Percentiles rank a stretch among this genome's conserved stretches.
Evolutionary conservation across 2,113 vertebrate genomes (phyloP).

Genomic region (Myrmophylax atrothorax): DNA sequence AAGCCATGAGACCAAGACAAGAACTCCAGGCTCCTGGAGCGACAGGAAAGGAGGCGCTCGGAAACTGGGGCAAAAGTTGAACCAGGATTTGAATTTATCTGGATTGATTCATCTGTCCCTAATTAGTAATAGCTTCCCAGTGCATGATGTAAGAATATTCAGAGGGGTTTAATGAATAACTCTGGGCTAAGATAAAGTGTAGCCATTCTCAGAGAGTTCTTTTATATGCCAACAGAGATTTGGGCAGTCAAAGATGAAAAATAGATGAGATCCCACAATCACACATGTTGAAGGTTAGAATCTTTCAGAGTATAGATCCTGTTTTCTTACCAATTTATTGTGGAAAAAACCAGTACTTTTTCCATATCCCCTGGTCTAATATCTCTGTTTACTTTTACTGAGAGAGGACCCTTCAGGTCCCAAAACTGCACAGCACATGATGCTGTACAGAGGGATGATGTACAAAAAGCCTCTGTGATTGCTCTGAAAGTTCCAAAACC

Average conservation of each 20-base stretch:
- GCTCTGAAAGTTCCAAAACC: neutral
- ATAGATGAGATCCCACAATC: neutral
- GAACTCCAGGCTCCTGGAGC: neutral
- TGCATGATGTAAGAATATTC: slow-evolving; percentile 8
- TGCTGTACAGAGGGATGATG: neutral
- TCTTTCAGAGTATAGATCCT: neutral
- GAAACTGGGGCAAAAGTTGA: slow-evolving; percentile 60
- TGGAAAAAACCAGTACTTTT: neutral
- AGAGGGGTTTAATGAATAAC: neutral
- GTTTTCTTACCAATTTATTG: neutral
- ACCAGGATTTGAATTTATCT: slow-evolving; percentile 28
- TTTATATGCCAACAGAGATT: neutral
- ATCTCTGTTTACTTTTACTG: neutral
- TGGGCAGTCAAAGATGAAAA: slow-evolving; percentile 23
- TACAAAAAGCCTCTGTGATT: neutral
- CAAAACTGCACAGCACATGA: neutral
- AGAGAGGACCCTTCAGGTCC: neutral
- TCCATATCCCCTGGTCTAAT: neutral
- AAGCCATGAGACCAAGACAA: neutral
- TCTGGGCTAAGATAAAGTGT: neutral
- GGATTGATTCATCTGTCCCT: slow-evolving; percentile 42
- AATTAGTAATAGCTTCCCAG: slow-evolving; percentile 53
- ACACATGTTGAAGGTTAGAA: neutral
- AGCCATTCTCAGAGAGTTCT: neutral
- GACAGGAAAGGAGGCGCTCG: neutral